Base-by-base conservation (phyloP, 2,888 invertebrate species). In the Drosophila monieri region DNA sequence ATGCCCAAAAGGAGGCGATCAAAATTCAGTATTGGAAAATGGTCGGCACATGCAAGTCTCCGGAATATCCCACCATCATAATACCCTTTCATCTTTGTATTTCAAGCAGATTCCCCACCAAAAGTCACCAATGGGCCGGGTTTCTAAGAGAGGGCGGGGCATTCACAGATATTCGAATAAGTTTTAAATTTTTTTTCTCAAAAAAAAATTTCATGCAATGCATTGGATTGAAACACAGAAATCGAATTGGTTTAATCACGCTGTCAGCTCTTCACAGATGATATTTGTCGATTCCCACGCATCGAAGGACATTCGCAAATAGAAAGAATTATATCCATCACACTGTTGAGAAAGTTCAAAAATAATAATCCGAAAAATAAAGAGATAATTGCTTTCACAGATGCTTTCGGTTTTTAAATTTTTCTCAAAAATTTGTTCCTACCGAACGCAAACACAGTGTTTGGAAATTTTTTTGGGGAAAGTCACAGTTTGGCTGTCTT, bases 71-170 rank as follows among this genome's bases (percentile, higher is more conserved):
- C 56, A 60, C 14, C 21, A 15, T 12, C 15, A 15, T 32, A 49
- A 44, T 14, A 30, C 48, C 23, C 25, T 35, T 9, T 3, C 18
- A 18, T 18, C 21, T 43, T 21, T 27, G 51, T 77, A 80, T 68
- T 61, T 73, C 52, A 64, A 73, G 73, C 57, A 47, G 65, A 65
- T 53, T 66, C 73, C 64, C 39, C 52, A 71, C 78, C 67, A 66
- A 85, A 81, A 81, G 81, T 87, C 81, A 83, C 81, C 88, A 83
- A 73, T 69, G 1, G 25, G 49, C 39, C 18, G 49, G 46, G 27
- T 6, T 21, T 15, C 3, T 21, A 32, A 43, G 6, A 12, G 52
- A 6, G 2, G 30, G 6, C 12, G 21, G 12, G 14, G 21, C 12
- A 43, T 51, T 69, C 61, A 61, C 72, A 71, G 62, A 32, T 60